Base-by-base conservation (phyloP, 2,888 invertebrate species). In the Latheticus oryzae region DNA sequence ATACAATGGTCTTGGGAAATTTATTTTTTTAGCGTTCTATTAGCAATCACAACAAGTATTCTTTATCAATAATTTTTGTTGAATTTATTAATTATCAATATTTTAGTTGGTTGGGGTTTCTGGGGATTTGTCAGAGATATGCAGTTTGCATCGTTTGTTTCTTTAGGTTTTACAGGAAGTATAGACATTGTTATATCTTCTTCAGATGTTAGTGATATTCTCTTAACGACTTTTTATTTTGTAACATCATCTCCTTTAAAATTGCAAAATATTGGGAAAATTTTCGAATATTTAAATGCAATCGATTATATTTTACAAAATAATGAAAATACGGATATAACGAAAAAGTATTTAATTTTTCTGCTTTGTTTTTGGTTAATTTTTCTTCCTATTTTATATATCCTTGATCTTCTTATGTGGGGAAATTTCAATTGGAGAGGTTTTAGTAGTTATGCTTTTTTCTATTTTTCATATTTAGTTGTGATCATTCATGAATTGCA, bases 401-500 rank as follows among this genome's bases (percentile, higher is more conserved):
- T 24, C 5, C 17, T 42, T 16, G 42, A 42, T 42, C 5, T 42
- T 5, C 9, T 42, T 16, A 42, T 42, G 42, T 42, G 42, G 42
- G 28, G 28, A 8, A 28, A 28, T 8, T n/a, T 8, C 15, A 9
- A 5, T 2, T 42, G 42, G 42, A n/a, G 4, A 8, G 42, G 28
- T 3, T 2, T 42, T 5, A 26, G 17, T 8, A 26, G 11, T 24
- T 26, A 28, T 17, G 2, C n/a, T 4, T 16, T 16, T 7, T 42
- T 28, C 15, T 42, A 42, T 11, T 9, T 42, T 17, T 42, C 17
- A 4, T 26, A 28, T 8, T 28, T 28, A 3, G 13, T 42, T n/a
- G 42, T 26, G 4, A 15, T 42, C 16, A 26, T 42, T 15, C 42
- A 42, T 7, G 42, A 42, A 13, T 7, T 42, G 15, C 28, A 28